A percentile compares a stretch with the other conserved stretches of the same genome.
These are phyloP conservation scores for Avahi laniger DNA, from an alignment of 2,797 vertebrate species.

Conservation along the genomic window DNA sequence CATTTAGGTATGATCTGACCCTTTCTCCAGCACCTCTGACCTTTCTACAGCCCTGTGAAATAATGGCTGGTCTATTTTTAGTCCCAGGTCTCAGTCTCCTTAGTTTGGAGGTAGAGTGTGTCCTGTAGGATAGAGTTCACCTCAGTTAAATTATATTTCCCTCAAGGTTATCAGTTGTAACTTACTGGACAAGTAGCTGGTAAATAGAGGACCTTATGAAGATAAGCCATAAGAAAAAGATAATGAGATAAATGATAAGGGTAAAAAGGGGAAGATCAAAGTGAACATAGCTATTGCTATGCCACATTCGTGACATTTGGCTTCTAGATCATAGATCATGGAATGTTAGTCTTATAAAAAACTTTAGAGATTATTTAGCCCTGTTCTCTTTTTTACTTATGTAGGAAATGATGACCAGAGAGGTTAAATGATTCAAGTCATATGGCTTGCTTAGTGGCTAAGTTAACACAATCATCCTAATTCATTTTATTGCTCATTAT, in stretches of 20 bases:
- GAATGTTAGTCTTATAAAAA: background rate
- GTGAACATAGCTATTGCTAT: background rate
- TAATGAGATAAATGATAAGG: background rate
- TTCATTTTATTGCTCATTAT: constrained; percentile 43
- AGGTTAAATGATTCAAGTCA: constrained; percentile 25
- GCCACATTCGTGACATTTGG: background rate
- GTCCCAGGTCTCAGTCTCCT: background rate
- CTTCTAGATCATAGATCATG: background rate
- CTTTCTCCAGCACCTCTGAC: constrained; percentile 4
- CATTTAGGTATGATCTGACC: background rate
- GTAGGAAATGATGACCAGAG: constrained; percentile 4
- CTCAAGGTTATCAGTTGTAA: constrained; percentile 6
- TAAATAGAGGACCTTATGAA: background rate
- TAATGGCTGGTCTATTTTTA: constrained; percentile 28
- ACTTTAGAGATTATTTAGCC: background rate
- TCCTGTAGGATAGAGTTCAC: constrained; percentile 5
- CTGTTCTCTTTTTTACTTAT: background rate
- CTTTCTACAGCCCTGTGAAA: background rate
- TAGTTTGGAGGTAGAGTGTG: background rate
- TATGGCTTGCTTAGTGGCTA: background rate
- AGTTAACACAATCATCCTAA: background rate
- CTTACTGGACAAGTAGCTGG: constrained; percentile 23
- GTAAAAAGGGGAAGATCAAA: background rate
- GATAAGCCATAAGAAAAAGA: background rate
- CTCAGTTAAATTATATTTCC: constrained; percentile 40